These are phyloP conservation scores for Acleris laterana DNA, from an alignment of 2,888 invertebrate species.

Conservation along the genomic window DNA sequence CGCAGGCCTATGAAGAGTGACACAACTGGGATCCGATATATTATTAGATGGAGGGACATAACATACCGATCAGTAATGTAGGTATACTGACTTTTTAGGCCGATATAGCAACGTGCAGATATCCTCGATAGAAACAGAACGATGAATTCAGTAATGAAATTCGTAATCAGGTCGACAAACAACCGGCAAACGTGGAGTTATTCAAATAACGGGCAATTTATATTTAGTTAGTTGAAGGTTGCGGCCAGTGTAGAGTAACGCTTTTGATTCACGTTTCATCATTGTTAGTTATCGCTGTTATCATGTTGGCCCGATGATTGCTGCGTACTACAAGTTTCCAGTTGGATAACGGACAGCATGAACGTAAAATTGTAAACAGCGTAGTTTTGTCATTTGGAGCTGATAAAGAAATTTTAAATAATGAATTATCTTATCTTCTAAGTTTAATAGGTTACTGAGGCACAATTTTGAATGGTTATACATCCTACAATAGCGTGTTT, in stretches of 20 bases:
- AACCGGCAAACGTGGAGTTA: slow-evolving; percentile 1
- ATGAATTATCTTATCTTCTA: slow-evolving; percentile 23
- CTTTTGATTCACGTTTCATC: slow-evolving; percentile 34
- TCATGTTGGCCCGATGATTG: slow-evolving; percentile 22
- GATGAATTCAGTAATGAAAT: slow-evolving; percentile 11
- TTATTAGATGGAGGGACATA: slow-evolving; percentile 24
- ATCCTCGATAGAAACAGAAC: not conserved
- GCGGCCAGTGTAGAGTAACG: slow-evolving; percentile 20
- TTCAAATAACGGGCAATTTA: slow-evolving; percentile 30
- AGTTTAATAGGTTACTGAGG: slow-evolving; percentile 33
- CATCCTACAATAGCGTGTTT: slow-evolving; percentile 16
- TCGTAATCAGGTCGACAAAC: slow-evolving; percentile 24
- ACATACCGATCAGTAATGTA: slow-evolving; percentile 24
- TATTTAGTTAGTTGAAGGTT: slow-evolving; percentile 24
- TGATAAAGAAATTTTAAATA: slow-evolving; percentile 19
- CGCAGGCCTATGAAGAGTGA: slow-evolving; percentile 61
- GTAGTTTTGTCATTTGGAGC: slow-evolving; percentile 11
- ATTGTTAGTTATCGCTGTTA: slow-evolving; percentile 34
- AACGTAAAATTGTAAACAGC: slow-evolving; percentile 32
- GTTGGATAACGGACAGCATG: slow-evolving; percentile 21
- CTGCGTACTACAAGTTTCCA: slow-evolving; percentile 32
- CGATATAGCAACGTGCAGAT: slow-evolving; percentile 1
- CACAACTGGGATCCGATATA: slow-evolving; percentile 40
- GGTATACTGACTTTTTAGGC: slow-evolving; percentile 1
- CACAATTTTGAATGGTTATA: slow-evolving; percentile 7